Evolutionary conservation across 1,140 invertebrate genomes (phyloP), one percentile per base, ranked within the genome.

Genomic region (Platyura marginata): DNA sequence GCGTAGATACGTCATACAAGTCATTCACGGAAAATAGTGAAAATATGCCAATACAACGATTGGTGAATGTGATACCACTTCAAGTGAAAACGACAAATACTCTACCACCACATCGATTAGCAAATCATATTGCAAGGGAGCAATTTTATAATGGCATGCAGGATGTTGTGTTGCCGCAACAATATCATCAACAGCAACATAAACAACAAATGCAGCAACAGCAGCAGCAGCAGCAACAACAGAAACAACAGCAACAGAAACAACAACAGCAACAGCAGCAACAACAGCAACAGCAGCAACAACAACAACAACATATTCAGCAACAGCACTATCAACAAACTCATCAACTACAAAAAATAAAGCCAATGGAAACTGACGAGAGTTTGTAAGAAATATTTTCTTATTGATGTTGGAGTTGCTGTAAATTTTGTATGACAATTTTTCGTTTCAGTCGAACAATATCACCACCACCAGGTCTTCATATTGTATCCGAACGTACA

Each of bases 401-500:
- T n/a, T n/a, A n/a, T n/a, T n/a, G n/a, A n/a, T n/a, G n/a, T n/a
- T n/a, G n/a, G n/a, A n/a, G n/a, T n/a, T n/a, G n/a, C n/a, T n/a
- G n/a, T n/a, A n/a, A n/a, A n/a, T n/a, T n/a, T n/a, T n/a, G n/a
- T n/a, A n/a, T n/a, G n/a, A 8, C 25, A 29, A 8, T 29, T 29
- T 29, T 8, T 13, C 25, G 13, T 29, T 29, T 29, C 13, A 29
- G 25, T 13, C 25, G 25, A 36, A 16, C 16, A 18, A 10, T 36
- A 6, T 16, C 34, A 5, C 9, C 15, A 11, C 34, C 9, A 11
- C 34, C 34, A 36, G 15, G 9, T 9, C 6, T 11, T n/a, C 34
- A 19, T 21, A 38, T 43, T 25, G 78, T 81, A 18, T 75, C 75
- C 2, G 71, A 72, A 40, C 62, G 79, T n/a, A 77, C 79, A 0